A percentile compares a stretch with the other conserved stretches of the same genome.
Evolutionary conservation across 2,113 vertebrate species (phyloP).

Genomic region (Nerophis lumbriciformis): DNA sequence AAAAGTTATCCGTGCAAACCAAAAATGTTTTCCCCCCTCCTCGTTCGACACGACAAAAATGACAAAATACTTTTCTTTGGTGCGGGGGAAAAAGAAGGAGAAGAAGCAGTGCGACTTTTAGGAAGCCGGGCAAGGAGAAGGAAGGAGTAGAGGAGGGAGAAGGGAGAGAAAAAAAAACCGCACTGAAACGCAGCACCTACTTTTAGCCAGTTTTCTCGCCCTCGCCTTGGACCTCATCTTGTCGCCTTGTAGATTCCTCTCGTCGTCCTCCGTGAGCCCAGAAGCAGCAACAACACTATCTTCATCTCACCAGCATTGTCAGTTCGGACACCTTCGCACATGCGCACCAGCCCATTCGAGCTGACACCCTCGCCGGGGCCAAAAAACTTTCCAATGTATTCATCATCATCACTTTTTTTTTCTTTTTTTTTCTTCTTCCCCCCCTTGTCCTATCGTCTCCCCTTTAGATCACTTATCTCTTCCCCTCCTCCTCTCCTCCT

Average conservation of each 20-base stretch:
- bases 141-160: not conserved
- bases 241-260: conserved; percentile 93
- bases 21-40: conserved; percentile 14
- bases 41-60: conserved; percentile 50
- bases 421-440: no score
- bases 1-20: conserved; percentile 39
- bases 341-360: conserved; percentile 99
- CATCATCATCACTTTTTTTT: conserved; percentile 88
- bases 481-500: conserved; percentile 64
- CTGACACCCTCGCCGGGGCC: conserved; percentile 98
- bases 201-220: conserved; percentile 99
- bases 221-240: conserved; percentile 99
- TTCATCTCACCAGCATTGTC: conserved; percentile 99
- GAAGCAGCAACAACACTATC: conserved; percentile 98
- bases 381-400: conserved; percentile 99
- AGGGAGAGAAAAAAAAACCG: conserved; percentile 36
- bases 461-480: conserved; percentile 92
- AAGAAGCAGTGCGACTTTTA: not conserved
- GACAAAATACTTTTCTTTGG: conserved; percentile 45
- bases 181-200: conserved; percentile 74
- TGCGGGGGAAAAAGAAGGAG: no score
- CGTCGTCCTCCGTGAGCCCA: conserved; percentile 97
- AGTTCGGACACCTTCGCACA: conserved; percentile 99
- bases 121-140: not conserved
- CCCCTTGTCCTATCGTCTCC: conserved; percentile 81